These are phyloP conservation scores for Catharus minimus DNA, from an alignment of 2,113 vertebrate genomes.

Conservation along the genomic window DNA sequence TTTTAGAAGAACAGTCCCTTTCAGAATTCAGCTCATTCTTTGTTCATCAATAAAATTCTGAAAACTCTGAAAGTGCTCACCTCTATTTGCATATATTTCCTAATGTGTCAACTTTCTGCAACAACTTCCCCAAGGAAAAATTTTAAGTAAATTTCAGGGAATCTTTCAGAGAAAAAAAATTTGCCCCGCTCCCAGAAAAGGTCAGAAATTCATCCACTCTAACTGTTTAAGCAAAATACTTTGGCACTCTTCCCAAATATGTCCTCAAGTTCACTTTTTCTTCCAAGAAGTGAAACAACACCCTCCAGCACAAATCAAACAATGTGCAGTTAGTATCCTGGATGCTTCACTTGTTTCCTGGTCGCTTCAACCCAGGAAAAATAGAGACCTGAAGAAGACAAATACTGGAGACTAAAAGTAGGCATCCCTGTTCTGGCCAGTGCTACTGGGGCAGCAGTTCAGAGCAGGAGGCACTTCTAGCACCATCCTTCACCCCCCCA, in stretches of 20 bases:
- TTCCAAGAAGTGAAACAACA: background rate
- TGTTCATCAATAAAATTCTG: background rate
- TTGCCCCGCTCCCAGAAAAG: background rate
- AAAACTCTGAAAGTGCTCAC: background rate
- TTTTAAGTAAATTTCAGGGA: background rate
- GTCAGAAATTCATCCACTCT: background rate
- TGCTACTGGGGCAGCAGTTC: background rate
- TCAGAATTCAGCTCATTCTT: background rate
- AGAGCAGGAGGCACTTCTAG: background rate
- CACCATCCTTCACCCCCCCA: background rate
- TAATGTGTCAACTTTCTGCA: background rate
- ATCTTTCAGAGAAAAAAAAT: background rate
- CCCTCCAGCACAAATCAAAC: background rate
- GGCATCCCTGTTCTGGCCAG: background rate
- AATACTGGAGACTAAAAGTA: background rate
- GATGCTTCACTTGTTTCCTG: background rate
- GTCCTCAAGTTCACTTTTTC: background rate
- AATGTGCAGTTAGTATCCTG: background rate
- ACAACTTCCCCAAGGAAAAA: background rate
- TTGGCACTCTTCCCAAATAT: background rate
- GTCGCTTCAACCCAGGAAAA: background rate
- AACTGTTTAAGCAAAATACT: background rate
- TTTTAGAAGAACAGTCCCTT: background rate
- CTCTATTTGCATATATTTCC: background rate
- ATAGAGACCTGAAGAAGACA: background rate